Conservation (phyloP, 2,888 invertebrate species). For the Polyommatus iphigenia region DNA sequence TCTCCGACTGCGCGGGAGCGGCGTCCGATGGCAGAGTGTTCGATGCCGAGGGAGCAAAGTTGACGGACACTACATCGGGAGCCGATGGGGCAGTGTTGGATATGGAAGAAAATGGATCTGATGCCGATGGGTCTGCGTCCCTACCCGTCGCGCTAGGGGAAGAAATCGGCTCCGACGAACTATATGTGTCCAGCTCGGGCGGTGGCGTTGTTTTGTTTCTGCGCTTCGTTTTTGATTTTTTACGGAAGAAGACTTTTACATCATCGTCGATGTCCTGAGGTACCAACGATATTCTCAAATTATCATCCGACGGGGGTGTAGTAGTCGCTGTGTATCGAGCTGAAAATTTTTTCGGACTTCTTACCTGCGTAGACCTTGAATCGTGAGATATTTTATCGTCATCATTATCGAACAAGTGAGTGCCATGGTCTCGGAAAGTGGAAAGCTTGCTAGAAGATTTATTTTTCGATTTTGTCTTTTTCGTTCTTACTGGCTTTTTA, state of each 20-base stretch:
- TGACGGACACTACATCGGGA: slow-evolving; percentile 33
- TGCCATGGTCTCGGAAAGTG: slow-evolving; percentile 63
- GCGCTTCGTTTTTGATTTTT: slow-evolving; percentile 55
- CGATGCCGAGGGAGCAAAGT: slow-evolving; percentile 35
- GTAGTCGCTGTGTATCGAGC: slow-evolving; percentile 46
- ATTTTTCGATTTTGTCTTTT: slow-evolving; percentile 43
- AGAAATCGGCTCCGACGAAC: background rate
- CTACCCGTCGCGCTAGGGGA: slow-evolving; percentile 37
- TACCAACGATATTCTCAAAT: slow-evolving; percentile 61
- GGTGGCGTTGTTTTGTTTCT: slow-evolving; percentile 47
- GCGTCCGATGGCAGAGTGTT: slow-evolving; percentile 28
- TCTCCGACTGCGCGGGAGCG: slow-evolving; percentile 13
- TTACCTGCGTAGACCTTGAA: slow-evolving; percentile 33
- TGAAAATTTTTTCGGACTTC: slow-evolving; percentile 44
- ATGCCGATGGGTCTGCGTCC: slow-evolving; percentile 35
- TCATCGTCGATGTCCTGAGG: slow-evolving; percentile 56
- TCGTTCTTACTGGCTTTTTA: slow-evolving; percentile 38
- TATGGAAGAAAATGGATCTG: slow-evolving; percentile 30
- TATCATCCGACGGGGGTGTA: slow-evolving; percentile 43
- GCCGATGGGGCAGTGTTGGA: slow-evolving; percentile 8
- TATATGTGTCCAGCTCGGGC: slow-evolving; percentile 30
- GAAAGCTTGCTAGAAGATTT: slow-evolving; percentile 58
- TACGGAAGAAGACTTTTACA: slow-evolving; percentile 66
- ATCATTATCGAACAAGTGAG: slow-evolving; percentile 58
- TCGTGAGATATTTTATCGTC: slow-evolving; percentile 45